A percentile compares a stretch with the other conserved stretches of the same genome.
Evolutionary conservation across 2,113 vertebrate species (phyloP).

Genomic region (Brachypteracias leptosomus): DNA sequence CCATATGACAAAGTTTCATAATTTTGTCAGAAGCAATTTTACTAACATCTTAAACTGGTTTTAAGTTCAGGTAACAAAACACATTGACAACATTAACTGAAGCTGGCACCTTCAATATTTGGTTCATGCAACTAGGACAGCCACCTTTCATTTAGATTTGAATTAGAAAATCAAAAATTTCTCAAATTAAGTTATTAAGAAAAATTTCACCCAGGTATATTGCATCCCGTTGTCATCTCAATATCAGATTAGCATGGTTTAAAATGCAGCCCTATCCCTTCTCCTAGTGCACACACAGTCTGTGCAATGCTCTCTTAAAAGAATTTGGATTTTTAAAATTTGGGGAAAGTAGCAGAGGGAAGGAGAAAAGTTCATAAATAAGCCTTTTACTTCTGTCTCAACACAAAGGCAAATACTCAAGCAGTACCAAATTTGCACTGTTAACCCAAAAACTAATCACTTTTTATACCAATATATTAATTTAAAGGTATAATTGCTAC

Average conservation of each 20-base stretch:
- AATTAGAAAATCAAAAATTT: background rate
- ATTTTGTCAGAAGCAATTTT: background rate
- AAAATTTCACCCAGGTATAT: background rate
- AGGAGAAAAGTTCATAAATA: background rate
- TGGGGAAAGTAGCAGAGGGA: background rate
- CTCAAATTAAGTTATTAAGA: background rate
- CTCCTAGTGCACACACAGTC: background rate
- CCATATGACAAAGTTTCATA: too few relatives aligned
- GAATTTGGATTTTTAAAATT: background rate
- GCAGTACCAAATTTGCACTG: background rate
- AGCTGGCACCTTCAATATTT: fast-evolving
- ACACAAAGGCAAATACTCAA: background rate
- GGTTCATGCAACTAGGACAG: background rate
- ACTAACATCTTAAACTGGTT: background rate
- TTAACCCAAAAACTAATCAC: background rate
- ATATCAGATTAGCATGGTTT: background rate
- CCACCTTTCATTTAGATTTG: background rate
- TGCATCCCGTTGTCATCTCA: fast-evolving
- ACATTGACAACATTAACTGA: background rate
- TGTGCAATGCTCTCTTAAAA: background rate
- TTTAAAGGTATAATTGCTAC: background rate
- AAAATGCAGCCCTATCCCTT: background rate
- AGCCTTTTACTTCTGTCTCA: background rate
- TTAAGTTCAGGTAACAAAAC: background rate
- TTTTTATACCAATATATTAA: background rate